Base-by-base conservation (phyloP, 2,797 vertebrate species). In the Erpetoichthys calabaricus region DNA sequence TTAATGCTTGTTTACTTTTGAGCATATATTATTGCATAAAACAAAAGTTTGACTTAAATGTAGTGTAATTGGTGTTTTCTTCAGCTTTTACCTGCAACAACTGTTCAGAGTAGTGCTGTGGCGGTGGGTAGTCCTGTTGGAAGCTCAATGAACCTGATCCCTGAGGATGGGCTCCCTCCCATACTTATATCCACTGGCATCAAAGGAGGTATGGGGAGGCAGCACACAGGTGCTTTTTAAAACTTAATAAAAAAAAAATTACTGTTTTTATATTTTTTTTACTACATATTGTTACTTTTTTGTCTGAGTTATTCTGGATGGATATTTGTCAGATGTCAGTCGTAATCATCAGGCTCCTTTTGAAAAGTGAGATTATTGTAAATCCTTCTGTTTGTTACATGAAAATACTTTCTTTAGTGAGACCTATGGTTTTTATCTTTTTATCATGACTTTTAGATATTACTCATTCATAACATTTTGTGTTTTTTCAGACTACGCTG, bases 131-230 rank as follows among this genome's bases (percentile, higher is more conserved):
- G 90, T 80, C 91, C 93, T 8, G 86, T 97, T 75, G 93, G 94
- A 78, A 95, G 91, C 70, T 90, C 94, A 57, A 80, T 98, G 82
- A 98, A 95, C 63, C 87, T 98, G 63, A 96, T 98, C 78, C 96
- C 96, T 64, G 91, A 95, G 82, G 91, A 99, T 69, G 96, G 96
- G 47, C 95, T 98, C 76, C 96, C 96, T 86, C 96, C 96, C 75
- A 99, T 99, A 76, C 94, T 99, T 73, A 99, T 98, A 78, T 98
- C 96, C 78, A 97, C 94, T 9, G 94, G 94, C 70, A 88, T 98
- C 70, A 99, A 99, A 93, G 94, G 94, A 95, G 96, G 96, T 97
- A 86, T 81, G 88, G 79, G 69, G 78, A 77, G 82, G 77, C 77
- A 85, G 76, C 73, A 82, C 76, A 82, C 83, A 86, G 86, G 83